phyloP scores from a whole-genome alignment of 2,797 vertebrate genomes.

The Amblyopsis hoosieri region DNA sequence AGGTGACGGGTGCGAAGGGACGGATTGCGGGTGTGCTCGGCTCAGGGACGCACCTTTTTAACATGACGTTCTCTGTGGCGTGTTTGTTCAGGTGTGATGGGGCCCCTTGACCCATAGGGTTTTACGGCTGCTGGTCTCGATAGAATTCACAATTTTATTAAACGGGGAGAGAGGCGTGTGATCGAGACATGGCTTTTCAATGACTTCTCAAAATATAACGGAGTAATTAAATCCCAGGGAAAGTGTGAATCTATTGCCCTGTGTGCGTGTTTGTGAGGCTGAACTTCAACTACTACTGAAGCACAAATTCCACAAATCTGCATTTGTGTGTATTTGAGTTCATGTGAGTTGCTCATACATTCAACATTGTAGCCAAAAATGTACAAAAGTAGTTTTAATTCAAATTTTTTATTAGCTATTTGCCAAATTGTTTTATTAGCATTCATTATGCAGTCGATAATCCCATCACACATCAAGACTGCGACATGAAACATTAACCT shows the following conservation, averaged over 20 bases:
- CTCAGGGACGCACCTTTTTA: not conserved
- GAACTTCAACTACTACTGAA: too few relatives aligned
- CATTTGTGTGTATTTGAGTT: too few relatives aligned
- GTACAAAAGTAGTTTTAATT: slow-evolving; percentile 11
- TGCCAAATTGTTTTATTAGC: slow-evolving; percentile 14
- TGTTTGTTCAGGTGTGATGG: slow-evolving; percentile 91
- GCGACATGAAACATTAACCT: slow-evolving; percentile 30
- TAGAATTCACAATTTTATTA: slow-evolving; percentile 84
- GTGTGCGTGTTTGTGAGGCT: slow-evolving; percentile 2
- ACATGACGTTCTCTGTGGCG: slow-evolving; percentile 50
- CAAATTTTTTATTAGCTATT: slow-evolving; percentile 6
- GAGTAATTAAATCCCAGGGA: not conserved
- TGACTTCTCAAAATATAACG: slow-evolving; percentile 20
- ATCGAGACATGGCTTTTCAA: slow-evolving; percentile 76
- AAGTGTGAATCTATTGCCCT: not conserved
- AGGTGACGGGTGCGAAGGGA: not conserved
- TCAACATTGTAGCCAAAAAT: not conserved
- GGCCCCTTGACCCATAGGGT: slow-evolving; percentile 66
- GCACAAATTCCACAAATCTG: too few relatives aligned
- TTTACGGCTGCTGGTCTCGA: slow-evolving; percentile 80
- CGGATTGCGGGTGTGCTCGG: not conserved
- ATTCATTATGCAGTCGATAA: slow-evolving; percentile 28
- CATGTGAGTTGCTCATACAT: too few relatives aligned
- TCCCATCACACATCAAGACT: slow-evolving; percentile 26
- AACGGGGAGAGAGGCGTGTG: slow-evolving; percentile 74